Evolutionary conservation across 2,888 invertebrate genomes (phyloP).

Genomic region (Lottia scabra): DNA sequence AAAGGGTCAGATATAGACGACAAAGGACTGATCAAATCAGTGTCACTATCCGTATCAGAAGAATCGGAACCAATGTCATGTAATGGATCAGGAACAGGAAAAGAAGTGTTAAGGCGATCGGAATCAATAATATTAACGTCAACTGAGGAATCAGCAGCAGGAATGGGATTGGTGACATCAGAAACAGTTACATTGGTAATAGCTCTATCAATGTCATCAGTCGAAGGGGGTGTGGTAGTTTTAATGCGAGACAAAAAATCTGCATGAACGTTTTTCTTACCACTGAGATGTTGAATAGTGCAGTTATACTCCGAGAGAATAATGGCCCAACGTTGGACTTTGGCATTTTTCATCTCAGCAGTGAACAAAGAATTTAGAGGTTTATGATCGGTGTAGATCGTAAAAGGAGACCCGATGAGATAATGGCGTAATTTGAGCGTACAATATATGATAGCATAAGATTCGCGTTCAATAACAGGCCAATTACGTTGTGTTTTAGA

Average conservation of each 20-base stretch:
- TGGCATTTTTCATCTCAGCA: conserved; percentile 6
- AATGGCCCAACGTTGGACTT: conserved; percentile 1
- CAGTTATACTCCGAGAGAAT: conserved; percentile 2
- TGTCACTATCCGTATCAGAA: background rate
- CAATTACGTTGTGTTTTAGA: background rate
- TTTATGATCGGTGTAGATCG: conserved; percentile 13
- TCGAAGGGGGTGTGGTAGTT: background rate
- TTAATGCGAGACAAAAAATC: background rate
- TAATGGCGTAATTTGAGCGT: no score
- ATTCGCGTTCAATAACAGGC: conserved; percentile 9
- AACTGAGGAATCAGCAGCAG: background rate
- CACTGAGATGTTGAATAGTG: background rate
- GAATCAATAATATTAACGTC: background rate
- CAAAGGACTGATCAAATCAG: no score
- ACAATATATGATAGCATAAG: background rate
- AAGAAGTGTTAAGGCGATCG: background rate
- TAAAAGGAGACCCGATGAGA: background rate
- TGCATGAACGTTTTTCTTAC: background rate
- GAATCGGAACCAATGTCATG: no score
- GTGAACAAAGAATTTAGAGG: conserved; percentile 8
- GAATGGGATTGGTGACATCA: no score
- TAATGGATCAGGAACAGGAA: background rate
- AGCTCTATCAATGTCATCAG: conserved; percentile 5
- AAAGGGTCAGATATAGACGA: background rate
- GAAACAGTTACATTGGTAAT: no score